Evolutionary conservation across 2,797 vertebrate genomes (phyloP).

Genomic region (Trachops cirrhosus): DNA sequence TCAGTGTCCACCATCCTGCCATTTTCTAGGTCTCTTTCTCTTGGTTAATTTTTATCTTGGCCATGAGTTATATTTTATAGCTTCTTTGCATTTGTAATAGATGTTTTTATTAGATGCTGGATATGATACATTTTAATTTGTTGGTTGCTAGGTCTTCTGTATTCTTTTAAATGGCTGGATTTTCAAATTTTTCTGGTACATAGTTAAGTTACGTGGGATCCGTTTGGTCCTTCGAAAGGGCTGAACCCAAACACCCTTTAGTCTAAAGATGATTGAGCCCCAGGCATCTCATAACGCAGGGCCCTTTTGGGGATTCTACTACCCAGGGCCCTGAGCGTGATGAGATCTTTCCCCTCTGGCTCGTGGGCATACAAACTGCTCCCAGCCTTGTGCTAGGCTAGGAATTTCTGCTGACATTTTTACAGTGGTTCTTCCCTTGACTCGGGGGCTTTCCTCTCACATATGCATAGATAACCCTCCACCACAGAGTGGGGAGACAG

Average conservation of each 20-base stretch:
- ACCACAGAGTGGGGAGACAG: neutral
- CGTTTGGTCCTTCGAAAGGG: neutral
- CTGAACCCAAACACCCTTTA: neutral
- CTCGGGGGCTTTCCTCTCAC: neutral
- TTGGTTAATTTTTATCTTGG: constrained; percentile 21
- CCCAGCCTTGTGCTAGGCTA: neutral
- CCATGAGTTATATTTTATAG: neutral
- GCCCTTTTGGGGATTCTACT: neutral
- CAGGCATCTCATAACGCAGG: neutral
- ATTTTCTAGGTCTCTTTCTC: neutral
- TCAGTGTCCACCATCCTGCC: neutral
- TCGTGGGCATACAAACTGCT: neutral
- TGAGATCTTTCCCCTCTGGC: neutral
- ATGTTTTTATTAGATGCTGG: neutral
- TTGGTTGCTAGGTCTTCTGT: neutral
- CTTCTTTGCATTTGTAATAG: neutral
- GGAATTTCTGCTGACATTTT: neutral
- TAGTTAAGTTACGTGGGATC: neutral
- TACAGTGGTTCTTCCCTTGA: neutral
- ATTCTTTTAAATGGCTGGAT: neutral
- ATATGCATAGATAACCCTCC: neutral
- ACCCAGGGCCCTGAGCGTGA: neutral
- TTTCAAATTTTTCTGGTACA: neutral
- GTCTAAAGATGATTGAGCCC: neutral
- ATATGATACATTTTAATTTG: neutral